A percentile compares a stretch with the other conserved stretches of the same genome.
These are phyloP conservation scores for Onychostoma macrolepis DNA, from an alignment of 2,113 vertebrate genomes.

Conservation along the genomic window DNA sequence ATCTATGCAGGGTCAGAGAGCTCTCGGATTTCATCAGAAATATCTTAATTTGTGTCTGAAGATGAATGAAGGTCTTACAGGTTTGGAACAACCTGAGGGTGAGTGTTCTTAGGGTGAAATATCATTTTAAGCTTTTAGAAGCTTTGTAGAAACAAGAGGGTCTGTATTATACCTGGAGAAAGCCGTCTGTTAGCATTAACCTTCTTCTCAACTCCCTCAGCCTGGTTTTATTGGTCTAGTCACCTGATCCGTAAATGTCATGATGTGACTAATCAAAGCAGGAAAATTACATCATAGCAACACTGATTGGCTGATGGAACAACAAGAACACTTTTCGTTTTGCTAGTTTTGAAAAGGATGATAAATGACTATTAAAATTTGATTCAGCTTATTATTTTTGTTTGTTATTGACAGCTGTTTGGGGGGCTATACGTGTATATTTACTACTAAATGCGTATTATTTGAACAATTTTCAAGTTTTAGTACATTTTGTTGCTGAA, in stretches of 20 bases:
- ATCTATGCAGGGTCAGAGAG: not conserved
- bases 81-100: too few relatives aligned
- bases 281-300: not conserved
- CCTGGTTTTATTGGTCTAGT: not conserved
- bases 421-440: too few relatives aligned
- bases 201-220: not conserved
- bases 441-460: too few relatives aligned
- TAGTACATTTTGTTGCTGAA: too few relatives aligned
- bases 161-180: not conserved
- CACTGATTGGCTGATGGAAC: not conserved
- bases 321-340: not conserved
- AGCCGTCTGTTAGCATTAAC: not conserved
- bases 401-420: not conserved
- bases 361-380: not conserved
- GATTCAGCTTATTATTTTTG: not conserved
- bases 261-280: not conserved
- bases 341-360: not conserved
- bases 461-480: too few relatives aligned
- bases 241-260: not conserved
- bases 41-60: not conserved
- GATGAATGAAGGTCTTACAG: not conserved
- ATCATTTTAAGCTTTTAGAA: too few relatives aligned
- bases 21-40: not conserved
- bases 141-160: not conserved
- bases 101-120: too few relatives aligned